A percentile compares a stretch with the other conserved stretches of the same genome.
Evolutionary conservation across 2,888 invertebrate genomes (phyloP).

Genomic region (Ptilodon capucinus): DNA sequence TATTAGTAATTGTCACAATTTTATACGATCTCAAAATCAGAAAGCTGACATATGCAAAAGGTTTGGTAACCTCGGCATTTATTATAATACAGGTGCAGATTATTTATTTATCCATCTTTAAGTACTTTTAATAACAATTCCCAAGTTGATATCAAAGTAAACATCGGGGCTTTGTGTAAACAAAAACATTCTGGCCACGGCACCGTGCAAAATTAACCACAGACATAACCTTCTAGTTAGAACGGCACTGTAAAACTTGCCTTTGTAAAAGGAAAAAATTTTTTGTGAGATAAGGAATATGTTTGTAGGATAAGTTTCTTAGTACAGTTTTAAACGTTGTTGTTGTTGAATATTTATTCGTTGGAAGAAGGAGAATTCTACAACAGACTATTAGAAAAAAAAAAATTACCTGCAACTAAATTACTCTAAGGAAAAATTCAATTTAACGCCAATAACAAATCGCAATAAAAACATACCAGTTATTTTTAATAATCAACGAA

Average conservation of each 20-base stretch:
- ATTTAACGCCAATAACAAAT: background rate
- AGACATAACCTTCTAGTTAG: constrained; percentile 20
- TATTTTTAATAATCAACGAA: background rate
- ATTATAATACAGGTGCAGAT: constrained; percentile 5
- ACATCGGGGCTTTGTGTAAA: constrained; percentile 51
- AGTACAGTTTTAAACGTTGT: background rate
- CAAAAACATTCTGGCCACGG: constrained; percentile 47
- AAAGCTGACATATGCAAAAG: too few species aligned
- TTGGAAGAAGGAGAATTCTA: background rate
- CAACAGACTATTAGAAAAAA: background rate
- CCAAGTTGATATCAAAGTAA: constrained; percentile 62
- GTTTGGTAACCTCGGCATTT: background rate
- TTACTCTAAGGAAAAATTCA: background rate
- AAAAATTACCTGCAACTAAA: background rate
- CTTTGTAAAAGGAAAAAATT: background rate
- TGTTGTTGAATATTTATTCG: background rate
- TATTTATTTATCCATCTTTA: constrained; percentile 33
- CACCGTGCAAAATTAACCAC: constrained; percentile 54
- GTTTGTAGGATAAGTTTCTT: background rate
- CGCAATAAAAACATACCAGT: background rate
- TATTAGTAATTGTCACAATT: background rate
- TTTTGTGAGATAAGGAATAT: background rate
- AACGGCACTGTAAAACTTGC: constrained; percentile 1
- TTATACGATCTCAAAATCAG: background rate
- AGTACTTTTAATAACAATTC: constrained; percentile 63